Evolutionary conservation across 2,113 vertebrate genomes (phyloP), one percentile per base, ranked within the genome.

Genomic region (Trinectes maculatus): DNA sequence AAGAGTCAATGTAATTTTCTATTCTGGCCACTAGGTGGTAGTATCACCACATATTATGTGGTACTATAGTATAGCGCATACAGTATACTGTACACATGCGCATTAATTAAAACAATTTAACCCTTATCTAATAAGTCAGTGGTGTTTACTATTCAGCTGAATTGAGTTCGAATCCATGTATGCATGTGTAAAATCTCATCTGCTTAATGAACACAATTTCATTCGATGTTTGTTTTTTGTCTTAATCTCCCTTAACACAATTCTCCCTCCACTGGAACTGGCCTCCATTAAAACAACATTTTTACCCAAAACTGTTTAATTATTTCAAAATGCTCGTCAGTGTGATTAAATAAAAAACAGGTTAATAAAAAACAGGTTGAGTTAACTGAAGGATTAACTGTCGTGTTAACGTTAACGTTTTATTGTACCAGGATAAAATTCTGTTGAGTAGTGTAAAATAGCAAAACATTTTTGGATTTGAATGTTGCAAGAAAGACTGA

Each of bases 21-120:
- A 18, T 29, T 70, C 1, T 48, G 28, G 12, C 83, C 87, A 85
- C 66, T 66, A 79, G 87, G 36, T 80, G 79, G 52, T 37, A 43
- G 43, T 48, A 22, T 28, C 4, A 56, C n/a, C 22, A 63, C 21
- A n/a, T n/a, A n/a, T n/a, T n/a, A n/a, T n/a, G n/a, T n/a, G n/a
- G n/a, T n/a, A n/a, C n/a, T n/a, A n/a, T n/a, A n/a, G n/a, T n/a
- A n/a, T 0, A 8, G 10, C 8, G 28, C 2, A 59, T 37, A 4
- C 4, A n/a, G 5, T n/a, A 24, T 19, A 16, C 11, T 12, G 1
- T 6, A 16, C n/a, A n/a, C n/a, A n/a, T n/a, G n/a, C n/a, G n/a
- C n/a, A 12, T 11, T 13, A n/a, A 25, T n/a, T 1, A 3, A 2
- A 48, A 33, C 3, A 8, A 18, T 26, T 31, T 47, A 48, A 67